These are phyloP conservation scores for Synchiropus splendidus DNA, from an alignment of 2,113 vertebrate species.

Conservation along the genomic window DNA sequence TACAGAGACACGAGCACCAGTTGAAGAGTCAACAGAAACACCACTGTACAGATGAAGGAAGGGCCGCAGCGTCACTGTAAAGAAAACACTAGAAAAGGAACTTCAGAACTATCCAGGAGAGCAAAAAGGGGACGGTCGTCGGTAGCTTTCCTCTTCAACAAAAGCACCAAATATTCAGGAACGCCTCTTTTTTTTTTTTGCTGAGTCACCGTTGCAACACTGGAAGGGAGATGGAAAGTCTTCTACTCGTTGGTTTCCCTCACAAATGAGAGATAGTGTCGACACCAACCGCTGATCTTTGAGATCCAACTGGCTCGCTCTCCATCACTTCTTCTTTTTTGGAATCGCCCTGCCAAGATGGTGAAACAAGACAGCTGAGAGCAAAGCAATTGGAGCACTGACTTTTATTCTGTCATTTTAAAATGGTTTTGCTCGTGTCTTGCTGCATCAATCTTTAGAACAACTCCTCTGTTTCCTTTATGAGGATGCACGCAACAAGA, in stretches of 20 bases:
- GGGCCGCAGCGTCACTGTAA: conserved; percentile 13
- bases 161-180: conserved; percentile 51
- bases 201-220: conserved; percentile 38
- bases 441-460: no score
- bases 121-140: conserved; percentile 33
- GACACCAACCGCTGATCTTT: conserved; percentile 15
- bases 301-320: conserved; percentile 8
- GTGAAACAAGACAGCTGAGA: conserved; percentile 44
- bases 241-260: conserved; percentile 36
- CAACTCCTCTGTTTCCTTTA: no score
- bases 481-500: no score
- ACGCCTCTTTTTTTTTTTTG: background rate
- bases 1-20: conserved; percentile 61
- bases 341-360: conserved; percentile 57
- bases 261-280: conserved; percentile 17
- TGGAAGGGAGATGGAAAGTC: conserved; percentile 31
- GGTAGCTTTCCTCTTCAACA: conserved; percentile 15
- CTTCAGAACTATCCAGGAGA: conserved; percentile 18
- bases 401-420: no score
- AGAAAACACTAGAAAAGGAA: conserved; percentile 20
- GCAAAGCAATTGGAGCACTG: conserved; percentile 2
- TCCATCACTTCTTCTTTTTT: conserved; percentile 61
- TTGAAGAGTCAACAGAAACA: conserved; percentile 48
- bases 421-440: no score
- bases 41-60: conserved; percentile 52